Percentiles rank a stretch among this genome's conserved stretches.
These are phyloP conservation scores for Trilocha varians DNA, from an alignment of 2,888 invertebrate genomes.

Conservation along the genomic window DNA sequence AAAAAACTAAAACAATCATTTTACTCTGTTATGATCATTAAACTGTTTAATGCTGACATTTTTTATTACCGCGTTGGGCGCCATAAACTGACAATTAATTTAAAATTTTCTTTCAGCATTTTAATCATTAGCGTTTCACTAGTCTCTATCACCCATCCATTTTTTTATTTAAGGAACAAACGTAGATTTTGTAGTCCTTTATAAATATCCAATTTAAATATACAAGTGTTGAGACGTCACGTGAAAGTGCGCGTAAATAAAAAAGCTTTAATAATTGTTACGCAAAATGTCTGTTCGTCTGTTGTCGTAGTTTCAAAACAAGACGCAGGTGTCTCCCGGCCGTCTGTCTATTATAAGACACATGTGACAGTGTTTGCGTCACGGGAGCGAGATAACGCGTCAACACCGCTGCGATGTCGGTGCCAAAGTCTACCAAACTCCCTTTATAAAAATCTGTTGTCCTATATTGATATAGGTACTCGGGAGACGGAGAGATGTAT, in stretches of 20 bases:
- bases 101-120: too few species aligned
- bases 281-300: not conserved
- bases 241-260: not conserved
- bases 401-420: slow-evolving; percentile 1
- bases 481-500: too few species aligned
- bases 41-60: too few species aligned
- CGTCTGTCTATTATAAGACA: slow-evolving; percentile 48
- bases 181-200: not conserved
- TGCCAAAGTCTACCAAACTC: not conserved
- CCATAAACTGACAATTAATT: too few species aligned
- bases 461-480: slow-evolving; percentile 9
- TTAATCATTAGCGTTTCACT: too few species aligned
- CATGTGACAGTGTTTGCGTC: slow-evolving; percentile 39
- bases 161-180: too few species aligned
- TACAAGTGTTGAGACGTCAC: too few species aligned
- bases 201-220: too few species aligned
- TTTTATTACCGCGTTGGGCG: too few species aligned
- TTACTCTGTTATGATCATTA: too few species aligned
- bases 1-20: too few species aligned
- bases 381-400: slow-evolving; percentile 18
- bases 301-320: not conserved
- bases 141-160: too few species aligned
- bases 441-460: not conserved
- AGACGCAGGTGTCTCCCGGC: slow-evolving; percentile 49
- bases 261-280: not conserved